Evolutionary conservation across 1,140 invertebrate species (phyloP), one percentile per base, ranked within the genome.

Genomic region (Anastatus disparis): DNA sequence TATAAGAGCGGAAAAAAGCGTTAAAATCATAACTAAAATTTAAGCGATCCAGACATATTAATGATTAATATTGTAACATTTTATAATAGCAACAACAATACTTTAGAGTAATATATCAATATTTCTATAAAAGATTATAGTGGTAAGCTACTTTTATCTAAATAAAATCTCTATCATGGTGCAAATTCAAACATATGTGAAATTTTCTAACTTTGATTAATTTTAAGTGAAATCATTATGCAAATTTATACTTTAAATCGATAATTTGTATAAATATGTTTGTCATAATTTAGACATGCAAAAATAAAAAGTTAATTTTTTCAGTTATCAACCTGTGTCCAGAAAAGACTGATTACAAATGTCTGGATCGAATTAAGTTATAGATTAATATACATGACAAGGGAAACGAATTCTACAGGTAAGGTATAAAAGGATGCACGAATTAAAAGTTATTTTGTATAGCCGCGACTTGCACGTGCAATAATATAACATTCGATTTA

Each of bases 41-140:
- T 9, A 35, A 26, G 7, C 53, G 29, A 67, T 67, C 53, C 42
- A 67, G 53, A 67, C 26, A 50, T 48, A 58, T 48, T 27, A 44
- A n/a, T 52, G 38, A 52, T n/a, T n/a, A n/a, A n/a, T n/a, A n/a
- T n/a, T n/a, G n/a, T n/a, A n/a, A n/a, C n/a, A n/a, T n/a, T n/a
- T n/a, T n/a, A n/a, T n/a, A n/a, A n/a, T n/a, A n/a, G n/a, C n/a
- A n/a, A n/a, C n/a, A n/a, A n/a, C n/a, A n/a, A n/a, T n/a, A n/a
- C n/a, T n/a, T n/a, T n/a, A n/a, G n/a, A n/a, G n/a, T n/a, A n/a
- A n/a, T n/a, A n/a, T n/a, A n/a, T n/a, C n/a, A n/a, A n/a, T n/a
- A n/a, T n/a, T n/a, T n/a, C n/a, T n/a, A n/a, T n/a, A n/a, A n/a
- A n/a, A n/a, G n/a, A n/a, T n/a, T n/a, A n/a, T n/a, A n/a, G n/a